Evolutionary conservation across 2,888 invertebrate genomes (phyloP), one percentile per base, ranked within the genome.

Genomic region (Argyresthia albistria): DNA sequence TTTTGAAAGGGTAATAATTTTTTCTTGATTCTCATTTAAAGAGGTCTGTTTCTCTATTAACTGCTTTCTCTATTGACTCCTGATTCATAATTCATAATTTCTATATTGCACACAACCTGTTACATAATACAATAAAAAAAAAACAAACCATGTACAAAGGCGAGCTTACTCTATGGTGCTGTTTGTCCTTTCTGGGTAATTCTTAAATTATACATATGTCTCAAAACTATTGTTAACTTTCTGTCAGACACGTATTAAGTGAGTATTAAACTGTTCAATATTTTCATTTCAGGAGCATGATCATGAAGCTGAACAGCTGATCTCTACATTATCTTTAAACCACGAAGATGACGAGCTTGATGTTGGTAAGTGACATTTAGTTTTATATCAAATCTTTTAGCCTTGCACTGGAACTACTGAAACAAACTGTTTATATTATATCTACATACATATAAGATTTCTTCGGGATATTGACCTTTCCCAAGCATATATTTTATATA

Each of bases 341-440:
- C 91, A 93, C 37, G 97, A 97, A 70, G 97, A 97, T 76, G 93
- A 94, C 64, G 96, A 97, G 63, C 88, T 96, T 58, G 98, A 98
- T 80, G 92, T 95, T 69, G 91, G 92, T 91, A 71, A 77, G 88
- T 65, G 58, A 11, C 10, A 35, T 11, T 25, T 4, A 25, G 25
- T 4, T 4, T 25, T 25, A 25, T 25, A 4, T 25, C 6, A 25
- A 25, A 4, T 25, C 25, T 25, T 25, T 25, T 25, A 6, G 3
- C 25, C 6, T 25, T 6, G 25, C 25, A 25, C 25, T 25, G 3
- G 25, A 4, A 25, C 25, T 25, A 25, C 25, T 25, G 25, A 25
- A 25, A 25, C 25, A 25, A 4, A 2, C 25, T 25, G 25, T 25
- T 25, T 25, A 4, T 6, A 25, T 25, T 6, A 25, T n/a, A n/a